Conservation (phyloP, 2,113 vertebrate genomes). For the Melanerpes formicivorus region DNA sequence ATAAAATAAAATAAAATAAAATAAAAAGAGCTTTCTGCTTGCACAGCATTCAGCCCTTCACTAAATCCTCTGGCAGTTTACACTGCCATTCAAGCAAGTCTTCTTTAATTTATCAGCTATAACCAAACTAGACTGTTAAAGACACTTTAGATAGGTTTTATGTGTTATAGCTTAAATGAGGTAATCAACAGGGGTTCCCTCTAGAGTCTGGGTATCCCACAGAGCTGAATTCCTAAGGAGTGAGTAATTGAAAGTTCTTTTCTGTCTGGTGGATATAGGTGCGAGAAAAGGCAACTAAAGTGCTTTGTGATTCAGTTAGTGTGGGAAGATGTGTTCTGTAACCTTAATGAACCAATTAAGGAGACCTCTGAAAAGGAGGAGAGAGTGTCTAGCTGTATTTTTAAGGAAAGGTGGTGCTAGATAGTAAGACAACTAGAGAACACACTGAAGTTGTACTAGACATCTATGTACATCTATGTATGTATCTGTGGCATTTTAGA, state of each 20-base stretch:
- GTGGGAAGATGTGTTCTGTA: background rate
- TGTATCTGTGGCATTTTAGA: background rate
- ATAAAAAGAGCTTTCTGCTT: background rate
- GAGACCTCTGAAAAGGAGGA: background rate
- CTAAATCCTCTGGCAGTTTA: background rate
- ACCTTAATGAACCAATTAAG: background rate
- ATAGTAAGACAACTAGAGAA: background rate
- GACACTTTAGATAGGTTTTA: background rate
- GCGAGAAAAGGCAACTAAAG: background rate
- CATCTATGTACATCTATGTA: background rate
- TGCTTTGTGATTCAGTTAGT: background rate
- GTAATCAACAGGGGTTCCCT: background rate
- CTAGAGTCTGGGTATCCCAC: background rate
- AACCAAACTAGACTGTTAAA: background rate
- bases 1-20: background rate
- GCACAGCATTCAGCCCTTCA: background rate
- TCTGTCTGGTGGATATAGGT: background rate
- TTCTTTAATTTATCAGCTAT: background rate
- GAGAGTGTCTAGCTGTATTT: background rate
- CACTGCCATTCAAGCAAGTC: background rate
- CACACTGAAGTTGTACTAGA: rapidly evolving
- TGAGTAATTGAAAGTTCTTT: background rate
- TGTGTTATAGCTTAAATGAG: background rate
- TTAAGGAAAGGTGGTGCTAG: background rate
- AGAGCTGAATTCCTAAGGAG: background rate